phyloP scores from a whole-genome alignment of 2,797 vertebrate genomes.

The Selene dorsalis region DNA sequence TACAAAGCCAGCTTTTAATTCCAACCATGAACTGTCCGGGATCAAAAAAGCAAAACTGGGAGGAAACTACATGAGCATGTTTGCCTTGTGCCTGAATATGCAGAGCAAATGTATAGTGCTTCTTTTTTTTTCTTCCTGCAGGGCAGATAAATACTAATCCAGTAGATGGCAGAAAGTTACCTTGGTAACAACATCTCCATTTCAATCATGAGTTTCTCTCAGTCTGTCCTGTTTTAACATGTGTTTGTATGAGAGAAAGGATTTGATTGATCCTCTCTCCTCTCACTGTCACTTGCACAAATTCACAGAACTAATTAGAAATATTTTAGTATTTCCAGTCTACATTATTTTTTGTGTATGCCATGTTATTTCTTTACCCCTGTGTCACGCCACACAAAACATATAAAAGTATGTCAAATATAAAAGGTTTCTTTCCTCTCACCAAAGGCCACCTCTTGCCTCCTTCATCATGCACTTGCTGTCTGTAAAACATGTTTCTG shows the following conservation, averaged over 20 bases:
- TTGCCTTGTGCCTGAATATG: constrained; percentile 1
- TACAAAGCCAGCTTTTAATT: constrained; percentile 3
- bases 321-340: not conserved
- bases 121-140: not conserved
- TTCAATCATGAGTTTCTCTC: constrained; percentile 29
- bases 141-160: constrained; percentile 63
- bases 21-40: not conserved
- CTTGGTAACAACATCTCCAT: constrained; percentile 48
- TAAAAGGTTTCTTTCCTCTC: constrained; percentile 4
- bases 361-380: not conserved
- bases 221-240: not conserved
- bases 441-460: not conserved
- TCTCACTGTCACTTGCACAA: not conserved
- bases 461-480: constrained; percentile 12
- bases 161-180: constrained; percentile 79
- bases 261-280: not conserved
- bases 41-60: not conserved
- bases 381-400: not conserved
- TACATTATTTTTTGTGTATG: not conserved
- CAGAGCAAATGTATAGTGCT: not conserved
- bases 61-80: not conserved
- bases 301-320: not conserved
- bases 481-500: constrained; percentile 11
- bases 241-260: not conserved
- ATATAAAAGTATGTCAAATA: not conserved